Base-by-base conservation (phyloP, 2,113 vertebrate species). In the Irena cyanogastra region DNA sequence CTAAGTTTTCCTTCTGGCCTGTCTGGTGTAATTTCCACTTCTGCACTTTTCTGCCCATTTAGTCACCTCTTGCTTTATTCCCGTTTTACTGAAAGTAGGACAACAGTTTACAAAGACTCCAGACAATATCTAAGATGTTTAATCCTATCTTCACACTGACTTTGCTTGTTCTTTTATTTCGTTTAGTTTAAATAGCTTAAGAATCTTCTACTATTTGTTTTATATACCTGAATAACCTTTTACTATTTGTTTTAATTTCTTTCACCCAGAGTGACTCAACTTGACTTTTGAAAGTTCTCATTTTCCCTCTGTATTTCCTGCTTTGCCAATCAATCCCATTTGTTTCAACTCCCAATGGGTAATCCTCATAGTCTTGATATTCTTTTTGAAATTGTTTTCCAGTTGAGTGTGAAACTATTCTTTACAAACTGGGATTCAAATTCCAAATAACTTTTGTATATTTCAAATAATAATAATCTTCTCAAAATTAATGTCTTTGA, bases 241-340 rank as follows among this genome's bases (percentile, higher is more conserved):
- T 65, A 86, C 53, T 97, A 88, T 97, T 95, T 97, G 85, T 94
- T 97, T 96, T 96, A 78, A 95, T 95, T 90, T 95, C 78, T 90
- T 91, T 80, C 8, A 4, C 68, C 63, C 87, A 75, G 79, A 92
- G 47, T 92, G 71, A 92, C 50, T 94, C 75, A 82, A 82, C 79
- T 56, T 75, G 61, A 95, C 90, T 95, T 96, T 92, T 86, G 16
- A 70, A 93, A 86, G 35, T 88, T 86, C 63, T 85, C 30, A 33
- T 90, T 93, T 71, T 69, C 37, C 53, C 45, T 88, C 35, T 74
- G 28, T 50, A 80, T 15, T 83, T 88, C 27, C 41, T 83, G 42
- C 50, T 93, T 95, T 93, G 50, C 26, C 47, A 31, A 70, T 39
- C 39, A 94, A 87, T 79, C 13, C 21, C 18, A 27, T 49, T 78